phyloP scores from a whole-genome alignment of 2,797 vertebrate genomes.

The Molossus alvarezi region DNA sequence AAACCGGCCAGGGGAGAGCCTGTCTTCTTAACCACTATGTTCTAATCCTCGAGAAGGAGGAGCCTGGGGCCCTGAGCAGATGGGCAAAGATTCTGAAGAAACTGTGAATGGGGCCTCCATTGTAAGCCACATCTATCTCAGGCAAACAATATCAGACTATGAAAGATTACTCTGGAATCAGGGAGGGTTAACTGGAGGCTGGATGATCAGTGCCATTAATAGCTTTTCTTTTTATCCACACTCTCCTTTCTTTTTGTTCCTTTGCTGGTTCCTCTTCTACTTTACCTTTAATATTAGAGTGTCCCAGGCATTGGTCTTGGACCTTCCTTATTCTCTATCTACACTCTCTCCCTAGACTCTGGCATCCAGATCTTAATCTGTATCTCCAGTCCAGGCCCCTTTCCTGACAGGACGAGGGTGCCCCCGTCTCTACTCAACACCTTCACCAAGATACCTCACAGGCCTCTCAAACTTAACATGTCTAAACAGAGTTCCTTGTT shows the following conservation, averaged over 20 bases:
- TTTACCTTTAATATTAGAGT: not conserved
- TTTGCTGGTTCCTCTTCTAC: slow-evolving; percentile 8
- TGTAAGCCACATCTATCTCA: not conserved
- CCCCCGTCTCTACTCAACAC: not conserved
- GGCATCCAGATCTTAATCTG: not conserved
- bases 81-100: slow-evolving; percentile 1
- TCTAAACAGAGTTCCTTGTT: slow-evolving; percentile 21
- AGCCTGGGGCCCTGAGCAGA: not conserved
- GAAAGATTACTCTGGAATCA: slow-evolving; percentile 14
- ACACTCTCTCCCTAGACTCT: not conserved
- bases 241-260: not conserved
- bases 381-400: not conserved
- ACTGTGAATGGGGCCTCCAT: not conserved
- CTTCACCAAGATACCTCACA: not conserved
- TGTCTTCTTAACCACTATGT: slow-evolving; percentile 22
- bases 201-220: not conserved
- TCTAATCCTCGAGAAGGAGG: not conserved
- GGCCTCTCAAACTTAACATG: not conserved
- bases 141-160: not conserved
- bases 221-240: slow-evolving; percentile 20
- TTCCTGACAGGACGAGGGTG: not conserved
- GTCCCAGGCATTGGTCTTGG: not conserved
- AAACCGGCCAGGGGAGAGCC: not conserved
- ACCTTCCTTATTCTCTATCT: not conserved
- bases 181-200: not conserved